A percentile compares a stretch with the other conserved stretches of the same genome.
Conservation (phyloP, 2,888 invertebrate species). For the Lepetodrilus schrolli region DNA sequence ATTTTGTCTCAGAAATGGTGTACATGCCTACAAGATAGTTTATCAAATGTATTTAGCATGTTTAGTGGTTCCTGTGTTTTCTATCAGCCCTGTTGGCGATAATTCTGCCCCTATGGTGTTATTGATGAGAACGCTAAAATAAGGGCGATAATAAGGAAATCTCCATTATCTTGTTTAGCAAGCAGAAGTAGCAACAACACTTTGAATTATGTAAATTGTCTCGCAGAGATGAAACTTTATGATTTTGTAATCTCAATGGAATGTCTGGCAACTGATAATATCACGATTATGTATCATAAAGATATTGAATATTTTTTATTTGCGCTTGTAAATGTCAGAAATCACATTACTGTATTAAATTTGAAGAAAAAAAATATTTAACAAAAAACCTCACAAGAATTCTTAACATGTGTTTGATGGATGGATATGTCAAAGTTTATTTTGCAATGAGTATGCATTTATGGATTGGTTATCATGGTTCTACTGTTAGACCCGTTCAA, state of each 20-base stretch:
- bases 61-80: too few species aligned
- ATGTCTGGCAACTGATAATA: not conserved
- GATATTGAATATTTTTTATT: not conserved
- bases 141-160: not conserved
- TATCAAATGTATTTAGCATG: too few species aligned
- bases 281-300: not conserved
- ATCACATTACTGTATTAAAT: slow-evolving; percentile 1
- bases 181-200: not conserved
- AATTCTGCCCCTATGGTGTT: not conserved
- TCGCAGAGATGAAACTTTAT: slow-evolving; percentile 1
- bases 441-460: not conserved
- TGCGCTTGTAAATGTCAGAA: not conserved
- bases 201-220: slow-evolving; percentile 14
- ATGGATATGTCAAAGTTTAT: slow-evolving; percentile 11
- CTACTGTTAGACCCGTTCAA: not conserved
- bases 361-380: not conserved
- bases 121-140: not conserved
- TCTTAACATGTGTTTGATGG: not conserved
- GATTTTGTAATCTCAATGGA: slow-evolving; percentile 1
- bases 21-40: too few species aligned
- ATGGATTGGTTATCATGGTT: too few species aligned
- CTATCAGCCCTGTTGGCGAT: too few species aligned
- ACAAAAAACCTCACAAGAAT: not conserved
- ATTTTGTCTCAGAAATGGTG: too few species aligned
- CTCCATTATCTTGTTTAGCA: not conserved